phyloP scores from a whole-genome alignment of 2,888 invertebrate genomes.

The Marronus borbonicus region DNA sequence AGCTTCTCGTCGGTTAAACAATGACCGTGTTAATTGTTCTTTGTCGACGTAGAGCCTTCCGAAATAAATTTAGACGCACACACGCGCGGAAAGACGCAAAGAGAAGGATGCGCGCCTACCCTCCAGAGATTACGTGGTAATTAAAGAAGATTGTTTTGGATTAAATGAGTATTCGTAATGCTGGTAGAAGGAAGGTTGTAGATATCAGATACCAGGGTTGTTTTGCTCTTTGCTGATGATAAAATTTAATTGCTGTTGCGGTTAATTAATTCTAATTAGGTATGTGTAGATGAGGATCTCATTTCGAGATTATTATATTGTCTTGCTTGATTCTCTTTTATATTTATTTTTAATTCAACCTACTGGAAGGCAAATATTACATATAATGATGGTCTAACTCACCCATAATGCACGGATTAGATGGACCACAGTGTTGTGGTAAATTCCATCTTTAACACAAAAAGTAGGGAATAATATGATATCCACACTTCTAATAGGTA shows the following conservation, averaged over 20 bases:
- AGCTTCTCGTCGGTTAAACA: conserved; percentile 32
- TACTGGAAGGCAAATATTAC: too few relatives aligned
- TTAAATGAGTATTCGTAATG: conserved; percentile 12
- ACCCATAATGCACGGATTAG: too few relatives aligned
- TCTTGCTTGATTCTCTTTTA: too few relatives aligned
- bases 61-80: conserved; percentile 35
- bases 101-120: conserved; percentile 4
- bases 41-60: conserved; percentile 28
- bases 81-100: conserved; percentile 6
- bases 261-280: conserved; percentile 26
- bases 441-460: too few relatives aligned
- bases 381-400: too few relatives aligned
- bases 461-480: too few relatives aligned
- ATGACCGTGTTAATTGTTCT: conserved; percentile 45
- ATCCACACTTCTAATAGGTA: too few relatives aligned
- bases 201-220: conserved; percentile 19
- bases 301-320: too few relatives aligned
- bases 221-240: conserved; percentile 15
- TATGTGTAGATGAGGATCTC: background rate
- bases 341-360: too few relatives aligned
- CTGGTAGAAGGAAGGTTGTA: background rate
- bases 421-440: too few relatives aligned
- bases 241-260: conserved; percentile 24
- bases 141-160: conserved; percentile 44
- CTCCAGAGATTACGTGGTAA: conserved; percentile 36